Base-by-base conservation (phyloP, 2,888 invertebrate species). In the Aromia moschata region DNA sequence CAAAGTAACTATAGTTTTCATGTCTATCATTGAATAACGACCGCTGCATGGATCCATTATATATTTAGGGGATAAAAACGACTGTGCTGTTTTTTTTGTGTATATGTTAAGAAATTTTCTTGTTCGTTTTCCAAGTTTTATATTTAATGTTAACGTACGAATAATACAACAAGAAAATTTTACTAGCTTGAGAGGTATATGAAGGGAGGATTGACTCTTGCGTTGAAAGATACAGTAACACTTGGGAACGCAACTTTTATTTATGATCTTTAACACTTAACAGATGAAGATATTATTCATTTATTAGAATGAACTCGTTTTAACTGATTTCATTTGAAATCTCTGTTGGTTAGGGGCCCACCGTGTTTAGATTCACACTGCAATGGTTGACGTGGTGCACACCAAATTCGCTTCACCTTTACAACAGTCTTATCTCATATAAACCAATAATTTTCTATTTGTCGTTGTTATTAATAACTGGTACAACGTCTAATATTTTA, bases 41-140 rank as follows among this genome's bases (percentile, higher is more conserved):
- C 56, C 70, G 65, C 76, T 74, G 76, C 72, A 70, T 74, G 74
- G 74, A 75, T 71, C 67, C 59, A 46, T 38, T 31, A 46, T 17
- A 11, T 41, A 55, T 57, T 51, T 53, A 58, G 56, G 31, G 31
- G 15, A 46, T 56, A 45, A 61, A 53, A 57, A 58, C 41, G 49
- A 59, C 49, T 59, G 58, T 58, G 43, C 40, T 54, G 53, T 58
- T 58, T 45, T n/a, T n/a, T 25, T 57, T 33, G 49, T 43, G 45
- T 57, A 41, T 44, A 37, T 37, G 44, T 44, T 49, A 43, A 40
- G 11, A 57, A 36, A 51, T 53, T 60, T 44, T 56, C 51, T 31
- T 44, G 43, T 45, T 49, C 31, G 33, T 56, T 43, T 45, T 40
- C 51, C 38, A 45, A 33, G 40, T 55, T 59, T 59, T 59, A 43